phyloP scores from a whole-genome alignment of 2,888 invertebrate genomes.

The Helleia helle region DNA sequence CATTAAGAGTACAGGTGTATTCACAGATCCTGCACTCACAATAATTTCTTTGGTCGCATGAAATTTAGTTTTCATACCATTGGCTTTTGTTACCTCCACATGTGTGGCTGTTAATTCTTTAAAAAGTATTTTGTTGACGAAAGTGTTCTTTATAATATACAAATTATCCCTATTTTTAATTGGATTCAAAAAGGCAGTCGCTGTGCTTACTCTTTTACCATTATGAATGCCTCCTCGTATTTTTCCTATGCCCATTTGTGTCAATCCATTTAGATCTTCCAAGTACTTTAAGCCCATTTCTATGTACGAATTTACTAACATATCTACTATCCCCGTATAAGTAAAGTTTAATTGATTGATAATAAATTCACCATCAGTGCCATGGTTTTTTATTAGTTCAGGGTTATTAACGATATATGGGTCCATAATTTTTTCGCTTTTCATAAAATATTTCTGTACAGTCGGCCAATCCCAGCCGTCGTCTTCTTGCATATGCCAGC shows the following conservation, averaged over 20 bases:
- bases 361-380: conserved; percentile 62
- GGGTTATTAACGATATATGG: conserved; percentile 50
- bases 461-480: conserved; percentile 60
- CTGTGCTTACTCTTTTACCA: conserved; percentile 70
- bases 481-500: conserved; percentile 43
- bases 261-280: conserved; percentile 50
- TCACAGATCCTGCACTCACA: conserved; percentile 50
- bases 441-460: conserved; percentile 50
- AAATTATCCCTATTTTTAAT: conserved; percentile 43
- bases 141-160: conserved; percentile 44
- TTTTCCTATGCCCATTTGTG: conserved; percentile 70
- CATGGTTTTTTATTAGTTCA: conserved; percentile 46
- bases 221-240: conserved; percentile 63
- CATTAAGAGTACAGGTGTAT: conserved; percentile 52
- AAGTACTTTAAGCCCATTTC: conserved; percentile 64
- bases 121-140: conserved; percentile 28
- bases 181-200: conserved; percentile 60
- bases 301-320: conserved; percentile 49
- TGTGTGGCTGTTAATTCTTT: conserved; percentile 35
- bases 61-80: conserved; percentile 33
- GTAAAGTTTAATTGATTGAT: conserved; percentile 64
- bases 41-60: conserved; percentile 48
- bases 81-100: conserved; percentile 35
- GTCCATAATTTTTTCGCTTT: conserved; percentile 54
- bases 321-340: conserved; percentile 41